Evolutionary conservation across 2,888 invertebrate species (phyloP), one percentile per base, ranked within the genome.

Genomic region (Boloria selene): DNA sequence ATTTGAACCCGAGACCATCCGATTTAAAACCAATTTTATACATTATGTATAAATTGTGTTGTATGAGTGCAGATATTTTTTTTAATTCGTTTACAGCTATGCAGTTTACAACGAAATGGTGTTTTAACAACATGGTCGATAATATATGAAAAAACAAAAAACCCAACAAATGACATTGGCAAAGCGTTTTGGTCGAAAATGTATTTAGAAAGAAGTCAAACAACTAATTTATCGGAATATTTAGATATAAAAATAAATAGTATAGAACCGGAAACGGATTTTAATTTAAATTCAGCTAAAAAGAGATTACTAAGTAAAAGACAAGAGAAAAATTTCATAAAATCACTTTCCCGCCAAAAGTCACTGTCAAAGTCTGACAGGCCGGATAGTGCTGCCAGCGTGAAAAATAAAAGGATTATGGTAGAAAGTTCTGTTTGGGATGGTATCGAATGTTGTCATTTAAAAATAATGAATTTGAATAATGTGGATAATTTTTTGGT

Each of bases 131-230:
- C 88, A 72, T 92, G 91, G 90, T 84, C 81, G 0, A 83, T 92
- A 72, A 77, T 87, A 26, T 86, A 87, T 76, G 86, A 90, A 22
- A 90, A 81, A 72, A 68, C 74, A 0, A 81, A 79, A 72, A 73
- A 68, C 0, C 45, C 65, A 3, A 61, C 72, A 0, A 72, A 72
- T 14, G 90, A 91, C 26, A 79, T 86, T 0, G 90, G 90, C 4
- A 88, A 86, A 74, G 87, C 91, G 0, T 88, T 77, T 66, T 87
- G 88, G 84, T 90, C 92, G 0, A 88, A 81, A 81, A 79, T 88
- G 65, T 86, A 79, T 64, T 70, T 90, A 6, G 86, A 89, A 69
- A 85, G 79, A 69, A 75, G 70, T 1, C 87, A 89, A 76, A 82
- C 77, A 0, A 82, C 91, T 42, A 69, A 78, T 44, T 67, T 92